Evolutionary conservation across 1,140 invertebrate species (phyloP), one percentile per base, ranked within the genome.

Genomic region (Trichonephila clavata): DNA sequence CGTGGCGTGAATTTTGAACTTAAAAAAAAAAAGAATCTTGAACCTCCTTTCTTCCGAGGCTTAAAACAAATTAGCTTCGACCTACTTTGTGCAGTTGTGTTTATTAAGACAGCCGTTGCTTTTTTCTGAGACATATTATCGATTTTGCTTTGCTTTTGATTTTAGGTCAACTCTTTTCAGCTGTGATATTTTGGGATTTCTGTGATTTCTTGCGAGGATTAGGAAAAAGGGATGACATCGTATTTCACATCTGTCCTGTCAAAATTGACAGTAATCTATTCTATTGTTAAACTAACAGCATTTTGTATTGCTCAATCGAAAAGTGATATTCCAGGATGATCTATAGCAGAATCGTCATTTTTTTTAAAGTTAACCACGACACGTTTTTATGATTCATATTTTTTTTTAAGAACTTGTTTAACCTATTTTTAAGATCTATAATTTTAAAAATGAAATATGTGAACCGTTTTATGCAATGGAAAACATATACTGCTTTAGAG

Each of bases 41-140:
- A 77, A 39, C 27, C 68, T 39, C 81, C n/a, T 83, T 83, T 83
- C 14, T 16, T 32, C 18, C 16, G 32, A 77, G 71, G 5, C 1
- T 77, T n/a, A 16, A 50, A 59, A 83, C 50, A 83, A 50, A 83
- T 57, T 57, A n/a, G 18, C 4, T 21, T 57, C 63, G 86, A 87
- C 86, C 86, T 65, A 87, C 59, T 87, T 87, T 24, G 24, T 87
- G 43, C 60, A 87, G 86, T 60, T 87, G 86, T 63, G 3, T 87
- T 87, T 57, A 60, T 87, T 65, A 63, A 61, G 32, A 60, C 21
- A 84, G 50, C n/a, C 57, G 43, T 59, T 24, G 83, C 83, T 21
- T 59, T 21, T 59, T 77, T 32, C 27, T 24, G 24, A 32, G 27
- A 39, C 68, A 77, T 77, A 24, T 59, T 84, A 84, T 84, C 57